Percentiles rank a stretch among this genome's conserved stretches.
These are phyloP conservation scores for Glossosoma conforme DNA, from an alignment of 1,140 invertebrate species.

Conservation along the genomic window DNA sequence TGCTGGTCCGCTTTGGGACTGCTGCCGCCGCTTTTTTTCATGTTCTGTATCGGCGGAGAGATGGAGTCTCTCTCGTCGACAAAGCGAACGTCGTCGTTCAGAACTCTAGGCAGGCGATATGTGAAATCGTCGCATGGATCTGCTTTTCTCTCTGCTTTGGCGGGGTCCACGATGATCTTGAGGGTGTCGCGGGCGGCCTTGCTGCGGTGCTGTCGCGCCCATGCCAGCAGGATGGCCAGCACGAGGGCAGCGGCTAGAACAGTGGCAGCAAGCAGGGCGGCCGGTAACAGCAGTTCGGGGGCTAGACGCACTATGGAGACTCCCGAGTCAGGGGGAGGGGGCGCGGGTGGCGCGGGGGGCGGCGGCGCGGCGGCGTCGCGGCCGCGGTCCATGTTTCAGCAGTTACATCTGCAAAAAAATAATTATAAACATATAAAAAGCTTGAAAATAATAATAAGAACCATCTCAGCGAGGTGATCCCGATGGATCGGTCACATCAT, in stretches of 20 bases:
- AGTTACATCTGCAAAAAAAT: too few relatives aligned
- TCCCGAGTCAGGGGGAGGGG: conserved; percentile 3
- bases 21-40: conserved; percentile 24
- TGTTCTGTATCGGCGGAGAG: conserved; percentile 16
- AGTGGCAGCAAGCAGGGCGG: conserved; percentile 18
- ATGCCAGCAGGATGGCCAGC: conserved; percentile 21
- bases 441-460: too few relatives aligned
- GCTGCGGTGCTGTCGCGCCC: conserved; percentile 17
- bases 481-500: too few relatives aligned
- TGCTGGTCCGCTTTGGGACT: conserved; percentile 19
- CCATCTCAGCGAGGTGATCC: too few relatives aligned
- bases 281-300: conserved; percentile 12
- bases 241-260: conserved; percentile 18
- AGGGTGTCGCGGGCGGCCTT: conserved; percentile 2
- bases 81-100: conserved; percentile 14
- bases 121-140: conserved; percentile 20
- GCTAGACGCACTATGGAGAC: conserved; percentile 7
- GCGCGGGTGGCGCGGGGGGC: neutral
- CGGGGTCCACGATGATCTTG: conserved; percentile 14
- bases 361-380: neutral
- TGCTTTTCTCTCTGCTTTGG: conserved; percentile 2
- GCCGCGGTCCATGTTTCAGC: too few relatives aligned
- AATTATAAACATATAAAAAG: too few relatives aligned
- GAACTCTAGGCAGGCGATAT: conserved; percentile 19
- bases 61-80: conserved; percentile 12